phyloP scores from a whole-genome alignment of 2,888 invertebrate genomes.

The Drosophila anomelani region DNA sequence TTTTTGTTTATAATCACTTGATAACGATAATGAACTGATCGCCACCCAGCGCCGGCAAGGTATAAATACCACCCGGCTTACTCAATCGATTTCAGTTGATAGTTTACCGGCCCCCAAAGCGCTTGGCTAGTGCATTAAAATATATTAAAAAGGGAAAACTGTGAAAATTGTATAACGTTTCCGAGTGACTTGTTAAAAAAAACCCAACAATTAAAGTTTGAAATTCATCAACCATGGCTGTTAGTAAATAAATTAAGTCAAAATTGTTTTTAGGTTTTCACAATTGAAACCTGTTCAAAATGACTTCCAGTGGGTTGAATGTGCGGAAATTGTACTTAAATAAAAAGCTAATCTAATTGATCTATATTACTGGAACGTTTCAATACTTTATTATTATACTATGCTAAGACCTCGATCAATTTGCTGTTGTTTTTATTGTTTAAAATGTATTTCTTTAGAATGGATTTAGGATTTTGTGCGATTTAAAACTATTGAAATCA shows the following conservation, averaged over 20 bases:
- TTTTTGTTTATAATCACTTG: slow-evolving; percentile 54
- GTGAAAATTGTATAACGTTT: slow-evolving; percentile 2
- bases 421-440: not conserved
- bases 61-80: slow-evolving; percentile 67
- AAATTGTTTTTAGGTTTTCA: not conserved
- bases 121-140: slow-evolving; percentile 26
- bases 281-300: not conserved
- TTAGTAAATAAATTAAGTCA: slow-evolving; percentile 17
- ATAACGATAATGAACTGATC: slow-evolving; percentile 52
- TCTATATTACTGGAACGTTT: no score
- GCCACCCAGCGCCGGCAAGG: slow-evolving; percentile 28
- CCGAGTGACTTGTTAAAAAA: slow-evolving; percentile 7
- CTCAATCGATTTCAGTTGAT: slow-evolving; percentile 58
- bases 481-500: not conserved
- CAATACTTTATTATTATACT: not conserved
- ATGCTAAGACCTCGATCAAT: not conserved
- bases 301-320: not conserved
- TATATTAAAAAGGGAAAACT: slow-evolving; percentile 13
- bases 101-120: slow-evolving; percentile 49
- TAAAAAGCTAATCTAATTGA: not conserved
- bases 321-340: not conserved
- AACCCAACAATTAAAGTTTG: slow-evolving; percentile 3
- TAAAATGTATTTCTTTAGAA: not conserved
- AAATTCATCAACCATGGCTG: slow-evolving; percentile 35
- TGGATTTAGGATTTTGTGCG: not conserved